Evolutionary conservation across 2,113 vertebrate genomes (phyloP), one percentile per base, ranked within the genome.

Genomic region (Furnarius figulus): DNA sequence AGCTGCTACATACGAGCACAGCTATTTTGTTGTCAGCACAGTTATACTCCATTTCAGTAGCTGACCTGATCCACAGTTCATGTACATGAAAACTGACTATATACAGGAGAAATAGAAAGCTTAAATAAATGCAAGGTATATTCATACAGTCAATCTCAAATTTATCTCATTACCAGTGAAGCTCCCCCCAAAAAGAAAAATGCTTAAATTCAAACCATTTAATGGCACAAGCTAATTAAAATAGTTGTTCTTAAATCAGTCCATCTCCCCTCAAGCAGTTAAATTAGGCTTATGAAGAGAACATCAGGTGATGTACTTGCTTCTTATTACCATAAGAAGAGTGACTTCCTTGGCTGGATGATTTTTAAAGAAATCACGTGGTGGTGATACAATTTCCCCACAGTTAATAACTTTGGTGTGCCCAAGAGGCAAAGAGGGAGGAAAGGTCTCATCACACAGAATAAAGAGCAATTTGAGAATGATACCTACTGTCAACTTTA

Each of bases 291-390:
- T 40, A 68, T n/a, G 44, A 75, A 58, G 78, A 83, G 39, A 91
- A 70, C 58, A 58, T 85, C 31, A 72, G 74, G 52, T 42, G 33
- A 91, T 19, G 6, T 35, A 63, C 25, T 80, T 33, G 66, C 65
- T 40, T 76, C 22, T 76, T 68, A 65, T 58, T 79, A 61, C 40
- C 19, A 4, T n/a, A 82, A 91, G 40, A 93, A 72, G 14, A 81
- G 47, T 22, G n/a, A 85, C 42, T n/a, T 74, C 79, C 63, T 83
- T 89, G 50, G 63, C 27, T 95, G 55, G 47, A 35, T 90, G 59
- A 77, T 84, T 95, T 96, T 78, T 78, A 59, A 95, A 93, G 90
- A 90, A 90, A 76, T 58, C 85, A 83, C 39, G 30, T 28, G 20
- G 30, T n/a, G 12, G 40, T 68, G 65, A 71, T 56, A 77, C 35